These are phyloP conservation scores for Acutogordius australiensis DNA, from an alignment of 2,888 invertebrate genomes.

Conservation along the genomic window DNA sequence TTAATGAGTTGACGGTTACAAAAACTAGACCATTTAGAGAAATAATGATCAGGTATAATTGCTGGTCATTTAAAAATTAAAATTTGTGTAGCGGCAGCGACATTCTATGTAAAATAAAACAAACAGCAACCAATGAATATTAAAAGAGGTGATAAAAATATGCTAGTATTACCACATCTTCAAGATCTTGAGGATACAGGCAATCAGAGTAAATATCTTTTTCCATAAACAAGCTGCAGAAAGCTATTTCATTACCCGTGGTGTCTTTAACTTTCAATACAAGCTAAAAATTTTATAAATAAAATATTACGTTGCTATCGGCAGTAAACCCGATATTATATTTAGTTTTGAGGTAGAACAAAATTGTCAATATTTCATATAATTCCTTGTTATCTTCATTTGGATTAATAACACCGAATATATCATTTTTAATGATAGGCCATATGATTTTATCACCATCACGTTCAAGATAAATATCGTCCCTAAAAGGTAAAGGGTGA, in stretches of 20 bases:
- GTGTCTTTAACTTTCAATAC: background rate
- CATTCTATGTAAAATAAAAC: too few relatives aligned
- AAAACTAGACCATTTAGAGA: too few relatives aligned
- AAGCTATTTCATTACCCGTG: background rate
- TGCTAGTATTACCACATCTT: background rate
- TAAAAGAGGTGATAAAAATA: too few relatives aligned
- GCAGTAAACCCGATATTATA: background rate
- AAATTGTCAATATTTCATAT: background rate
- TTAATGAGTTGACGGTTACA: too few relatives aligned
- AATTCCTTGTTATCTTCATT: background rate
- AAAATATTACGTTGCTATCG: constrained; percentile 1
- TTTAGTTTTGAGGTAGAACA: constrained; percentile 1
- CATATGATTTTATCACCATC: background rate
- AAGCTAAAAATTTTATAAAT: background rate
- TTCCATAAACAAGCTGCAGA: background rate
- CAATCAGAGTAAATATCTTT: background rate
- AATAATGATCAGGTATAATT: too few relatives aligned
- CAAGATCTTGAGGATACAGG: background rate
- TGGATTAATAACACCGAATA: background rate
- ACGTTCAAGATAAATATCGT: background rate
- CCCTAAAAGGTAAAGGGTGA: background rate
- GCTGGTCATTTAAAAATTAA: too few relatives aligned
- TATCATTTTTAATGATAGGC: background rate
- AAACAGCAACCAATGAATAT: too few relatives aligned
- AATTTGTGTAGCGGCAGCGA: too few relatives aligned